Evolutionary conservation across 2,113 vertebrate genomes (phyloP).

Genomic region (Hucho hucho): DNA sequence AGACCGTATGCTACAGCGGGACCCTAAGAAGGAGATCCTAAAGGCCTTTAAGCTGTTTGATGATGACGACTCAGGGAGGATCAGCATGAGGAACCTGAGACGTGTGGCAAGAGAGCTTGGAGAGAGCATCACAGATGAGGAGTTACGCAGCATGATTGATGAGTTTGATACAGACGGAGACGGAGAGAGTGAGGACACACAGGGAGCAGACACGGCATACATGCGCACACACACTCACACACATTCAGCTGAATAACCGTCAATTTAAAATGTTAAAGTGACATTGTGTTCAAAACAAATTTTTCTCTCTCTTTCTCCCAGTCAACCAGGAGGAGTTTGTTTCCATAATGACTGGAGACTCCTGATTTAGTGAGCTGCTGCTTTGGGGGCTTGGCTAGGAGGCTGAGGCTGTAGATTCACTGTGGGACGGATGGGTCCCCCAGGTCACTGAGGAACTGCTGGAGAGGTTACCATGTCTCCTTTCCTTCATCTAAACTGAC

Average conservation of each 20-base stretch:
- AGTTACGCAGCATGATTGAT: conserved; percentile 95
- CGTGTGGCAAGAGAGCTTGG: conserved; percentile 92
- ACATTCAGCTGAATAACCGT: background rate
- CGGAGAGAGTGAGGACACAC: conserved; percentile 87
- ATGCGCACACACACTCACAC: too few species aligned
- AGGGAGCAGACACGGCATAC: too few species aligned
- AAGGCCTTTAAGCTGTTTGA: conserved; percentile 97
- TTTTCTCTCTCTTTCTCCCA: conserved; percentile 58
- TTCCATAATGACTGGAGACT: conserved; percentile 93
- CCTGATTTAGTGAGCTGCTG: conserved; percentile 63
- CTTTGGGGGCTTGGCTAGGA: background rate
- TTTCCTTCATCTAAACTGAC: conserved; percentile 2
- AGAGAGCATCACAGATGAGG: conserved; percentile 92
- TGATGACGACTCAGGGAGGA: conserved; percentile 96
- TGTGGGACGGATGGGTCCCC: background rate
- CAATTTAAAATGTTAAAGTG: background rate
- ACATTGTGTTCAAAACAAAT: background rate
- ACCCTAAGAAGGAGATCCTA: conserved; percentile 92
- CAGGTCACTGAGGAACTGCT: background rate
- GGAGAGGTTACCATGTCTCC: background rate
- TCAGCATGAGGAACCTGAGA: conserved; percentile 92
- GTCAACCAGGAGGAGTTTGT: conserved; percentile 97
- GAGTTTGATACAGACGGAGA: conserved; percentile 96
- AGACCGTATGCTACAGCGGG: conserved; percentile 91
- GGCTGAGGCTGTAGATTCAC: background rate